A percentile compares a stretch with the other conserved stretches of the same genome.
phyloP scores from a whole-genome alignment of 2,113 vertebrate species.

The Camelus bactrianus region DNA sequence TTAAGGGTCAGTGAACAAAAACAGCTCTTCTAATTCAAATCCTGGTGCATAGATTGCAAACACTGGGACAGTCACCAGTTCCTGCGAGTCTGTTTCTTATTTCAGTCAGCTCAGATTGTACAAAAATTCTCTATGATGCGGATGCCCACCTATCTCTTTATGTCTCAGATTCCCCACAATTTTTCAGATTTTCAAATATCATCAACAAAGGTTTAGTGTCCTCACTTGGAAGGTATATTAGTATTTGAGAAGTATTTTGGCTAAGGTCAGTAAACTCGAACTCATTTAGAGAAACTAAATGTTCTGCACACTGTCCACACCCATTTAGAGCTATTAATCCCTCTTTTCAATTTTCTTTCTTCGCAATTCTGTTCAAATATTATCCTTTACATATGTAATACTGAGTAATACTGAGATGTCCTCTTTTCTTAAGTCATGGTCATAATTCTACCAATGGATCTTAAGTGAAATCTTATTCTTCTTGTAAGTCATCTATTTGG shows the following conservation, averaged over 20 bases:
- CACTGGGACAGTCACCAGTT: not conserved
- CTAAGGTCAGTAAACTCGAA: not conserved
- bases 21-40: not conserved
- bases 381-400: not conserved
- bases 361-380: not conserved
- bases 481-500: not conserved
- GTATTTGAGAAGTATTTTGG: not conserved
- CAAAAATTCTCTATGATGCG: not conserved
- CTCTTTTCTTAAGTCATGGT: not conserved
- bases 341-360: not conserved
- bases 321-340: not conserved
- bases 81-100: not conserved
- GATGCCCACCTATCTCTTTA: not conserved
- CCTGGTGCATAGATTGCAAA: not conserved
- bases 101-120: not conserved
- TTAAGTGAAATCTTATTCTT: not conserved
- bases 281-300: not conserved
- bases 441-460: not conserved
- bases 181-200: not conserved
- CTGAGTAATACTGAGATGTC: not conserved
- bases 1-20: not conserved
- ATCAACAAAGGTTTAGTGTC: not conserved
- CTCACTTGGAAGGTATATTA: not conserved
- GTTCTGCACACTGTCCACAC: not conserved
- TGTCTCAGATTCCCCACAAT: not conserved